phyloP scores from a whole-genome alignment of 1,140 invertebrate species.

The Drosophila sulfurigaster region DNA sequence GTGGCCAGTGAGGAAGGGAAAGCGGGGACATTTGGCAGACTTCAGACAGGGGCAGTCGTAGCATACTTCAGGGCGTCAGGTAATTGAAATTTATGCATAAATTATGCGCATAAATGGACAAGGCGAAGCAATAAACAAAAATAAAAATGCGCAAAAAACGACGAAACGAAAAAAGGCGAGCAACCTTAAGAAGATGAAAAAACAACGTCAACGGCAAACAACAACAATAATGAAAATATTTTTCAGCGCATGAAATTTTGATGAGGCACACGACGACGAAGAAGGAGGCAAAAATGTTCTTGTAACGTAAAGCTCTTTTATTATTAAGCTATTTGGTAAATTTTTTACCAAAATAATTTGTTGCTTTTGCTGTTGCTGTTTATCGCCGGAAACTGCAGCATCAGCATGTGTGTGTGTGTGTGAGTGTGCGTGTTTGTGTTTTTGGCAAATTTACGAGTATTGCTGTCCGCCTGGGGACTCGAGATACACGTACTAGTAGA shows the following conservation, averaged over 20 bases:
- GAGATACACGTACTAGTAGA: conserved; percentile 27
- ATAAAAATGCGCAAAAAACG: conserved; percentile 52
- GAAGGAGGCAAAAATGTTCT: conserved; percentile 17
- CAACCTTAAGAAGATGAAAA: background rate
- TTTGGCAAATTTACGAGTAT: conserved; percentile 58
- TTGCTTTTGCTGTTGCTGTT: conserved; percentile 6
- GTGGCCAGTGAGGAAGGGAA: background rate
- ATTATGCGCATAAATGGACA: conserved; percentile 82
- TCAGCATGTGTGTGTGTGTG: conserved; percentile 8
- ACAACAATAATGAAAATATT: conserved; percentile 45
- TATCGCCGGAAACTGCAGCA: conserved; percentile 22
- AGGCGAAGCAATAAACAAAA: conserved; percentile 75
- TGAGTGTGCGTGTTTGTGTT: background rate
- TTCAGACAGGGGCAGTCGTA: conserved; percentile 24
- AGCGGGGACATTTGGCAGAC: conserved; percentile 15
- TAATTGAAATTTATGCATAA: conserved; percentile 83
- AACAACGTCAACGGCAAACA: conserved; percentile 10
- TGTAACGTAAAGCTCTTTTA: conserved; percentile 45
- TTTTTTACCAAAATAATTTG: conserved; percentile 33
- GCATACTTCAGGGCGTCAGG: conserved; percentile 60
- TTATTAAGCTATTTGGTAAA: conserved; percentile 67
- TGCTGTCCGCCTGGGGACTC: conserved; percentile 17
- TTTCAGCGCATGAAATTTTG: conserved; percentile 69
- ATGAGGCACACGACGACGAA: conserved; percentile 42
- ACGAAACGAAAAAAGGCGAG: background rate